Evolutionary conservation across 1,140 invertebrate genomes (phyloP).

Genomic region (Euura lappo): DNA sequence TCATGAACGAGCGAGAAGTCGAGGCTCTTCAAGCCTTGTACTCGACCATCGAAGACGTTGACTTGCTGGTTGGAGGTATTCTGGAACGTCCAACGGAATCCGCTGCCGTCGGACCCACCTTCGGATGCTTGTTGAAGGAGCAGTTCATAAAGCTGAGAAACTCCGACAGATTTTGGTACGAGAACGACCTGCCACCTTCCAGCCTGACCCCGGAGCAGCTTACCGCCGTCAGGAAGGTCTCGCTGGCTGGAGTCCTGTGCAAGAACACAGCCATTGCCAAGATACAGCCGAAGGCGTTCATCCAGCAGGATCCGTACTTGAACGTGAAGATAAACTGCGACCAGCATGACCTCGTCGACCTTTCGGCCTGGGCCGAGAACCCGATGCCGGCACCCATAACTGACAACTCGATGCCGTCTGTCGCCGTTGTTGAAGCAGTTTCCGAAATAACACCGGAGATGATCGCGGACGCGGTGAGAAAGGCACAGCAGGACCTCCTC

Average conservation of each 20-base stretch:
- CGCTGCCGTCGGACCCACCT: slow-evolving; percentile 84
- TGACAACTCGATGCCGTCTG: slow-evolving; percentile 60
- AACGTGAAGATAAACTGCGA: slow-evolving; percentile 82
- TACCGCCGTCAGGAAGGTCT: slow-evolving; percentile 83
- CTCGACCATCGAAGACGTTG: slow-evolving; percentile 78
- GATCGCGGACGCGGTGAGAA: slow-evolving; percentile 70
- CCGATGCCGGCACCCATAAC: slow-evolving; percentile 48
- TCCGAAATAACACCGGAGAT: slow-evolving; percentile 58
- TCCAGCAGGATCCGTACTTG: slow-evolving; percentile 86
- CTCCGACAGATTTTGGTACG: slow-evolving; percentile 94
- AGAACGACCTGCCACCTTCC: slow-evolving; percentile 92
- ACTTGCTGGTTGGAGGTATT: slow-evolving; percentile 84
- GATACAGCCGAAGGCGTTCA: slow-evolving; percentile 85
- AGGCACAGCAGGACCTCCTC: slow-evolving; percentile 75
- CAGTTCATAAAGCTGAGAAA: slow-evolving; percentile 82
- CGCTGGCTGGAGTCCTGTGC: slow-evolving; percentile 84
- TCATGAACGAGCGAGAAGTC: slow-evolving; percentile 65
- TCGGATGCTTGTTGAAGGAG: slow-evolving; percentile 81
- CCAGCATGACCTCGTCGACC: slow-evolving; percentile 69
- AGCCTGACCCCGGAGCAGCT: slow-evolving; percentile 84
- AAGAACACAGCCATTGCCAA: slow-evolving; percentile 72
- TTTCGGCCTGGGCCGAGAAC: slow-evolving; percentile 70
- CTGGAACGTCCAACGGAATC: slow-evolving; percentile 82
- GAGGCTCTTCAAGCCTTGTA: slow-evolving; percentile 71
- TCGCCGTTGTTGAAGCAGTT: slow-evolving; percentile 20